phyloP scores from a whole-genome alignment of 2,113 vertebrate species.

The Psittacula cyanocephala region DNA sequence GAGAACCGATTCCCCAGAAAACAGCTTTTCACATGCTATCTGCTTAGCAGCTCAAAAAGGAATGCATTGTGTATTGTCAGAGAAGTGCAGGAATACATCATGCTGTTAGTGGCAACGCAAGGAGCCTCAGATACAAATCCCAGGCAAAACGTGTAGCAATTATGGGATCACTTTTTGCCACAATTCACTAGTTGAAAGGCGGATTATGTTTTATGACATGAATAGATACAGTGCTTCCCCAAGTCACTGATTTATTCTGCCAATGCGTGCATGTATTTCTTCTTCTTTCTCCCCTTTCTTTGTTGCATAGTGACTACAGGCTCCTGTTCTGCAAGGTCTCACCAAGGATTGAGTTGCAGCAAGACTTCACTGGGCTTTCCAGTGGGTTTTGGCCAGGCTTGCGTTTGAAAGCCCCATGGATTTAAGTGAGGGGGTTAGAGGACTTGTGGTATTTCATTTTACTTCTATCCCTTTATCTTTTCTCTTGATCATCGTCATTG shows the following conservation, averaged over 20 bases:
- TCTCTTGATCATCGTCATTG: background rate
- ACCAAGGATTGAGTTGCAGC: background rate
- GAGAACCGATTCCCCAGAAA: background rate
- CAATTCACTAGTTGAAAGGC: background rate
- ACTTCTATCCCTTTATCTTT: background rate
- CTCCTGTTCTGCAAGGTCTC: background rate
- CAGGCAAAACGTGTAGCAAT: background rate
- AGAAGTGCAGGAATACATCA: background rate
- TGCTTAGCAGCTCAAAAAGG: background rate
- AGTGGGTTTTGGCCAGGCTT: background rate
- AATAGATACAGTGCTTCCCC: background rate
- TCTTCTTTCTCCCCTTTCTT: background rate
- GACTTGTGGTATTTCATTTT: background rate
- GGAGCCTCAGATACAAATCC: background rate
- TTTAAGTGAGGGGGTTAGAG: background rate
- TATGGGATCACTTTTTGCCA: background rate
- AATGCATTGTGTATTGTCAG: background rate
- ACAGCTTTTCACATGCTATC: background rate
- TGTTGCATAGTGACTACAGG: fast-evolving
- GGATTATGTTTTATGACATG: background rate
- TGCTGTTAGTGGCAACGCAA: fast-evolving
- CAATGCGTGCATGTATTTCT: background rate
- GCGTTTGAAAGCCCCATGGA: background rate
- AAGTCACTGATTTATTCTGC: background rate
- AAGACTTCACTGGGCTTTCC: background rate